Base-by-base conservation (phyloP, 2,113 vertebrate species). In the Festucalex cinctus region DNA sequence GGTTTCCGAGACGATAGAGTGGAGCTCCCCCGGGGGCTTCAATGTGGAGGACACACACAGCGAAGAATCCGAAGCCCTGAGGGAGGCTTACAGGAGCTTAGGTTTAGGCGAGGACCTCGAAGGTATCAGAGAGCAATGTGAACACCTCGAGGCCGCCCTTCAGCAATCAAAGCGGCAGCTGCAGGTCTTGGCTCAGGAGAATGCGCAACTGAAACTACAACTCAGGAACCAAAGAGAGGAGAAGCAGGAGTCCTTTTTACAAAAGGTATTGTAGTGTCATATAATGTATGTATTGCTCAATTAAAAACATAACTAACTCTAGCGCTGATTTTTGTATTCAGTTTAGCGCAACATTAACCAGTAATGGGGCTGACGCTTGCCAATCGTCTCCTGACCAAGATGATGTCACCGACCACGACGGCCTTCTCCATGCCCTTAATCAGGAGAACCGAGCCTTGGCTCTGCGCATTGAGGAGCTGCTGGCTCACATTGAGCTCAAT, bases 371-470 rank as follows among this genome's bases (percentile, higher is more conserved):
- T 51, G 63, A 80, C 41, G 53, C 28, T 4, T 26, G 17, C 70
- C 69, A 43, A 9, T 49, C 46, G 20, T 58, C 65, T 59, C 3
- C 64, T 62, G 10, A 36, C 37, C 37, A 70, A 12, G 66, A 79
- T 19, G 35, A 77, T 7, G 9, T 17, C 48, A 54, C 58, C 6
- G 20, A 54, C n/a, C 69, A 73, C 44, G 77, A 84, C n/a, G 81
- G 83, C 58, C 80, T 90, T 0, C 67, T 72, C 46, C 77, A 82
- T 36, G 83, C 84, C 8, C 67, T 91, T 44, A 90, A 92, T 71
- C 83, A 81, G 66, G 91, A 92, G 82, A 92, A 90, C 71, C 68
- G 83, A 17, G 88, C 85, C n/a, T 63, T 91, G 72, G 85, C 81
- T 0, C 63, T 78, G 5, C 77, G 79, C 24, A 89, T 90, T 20